Conservation (phyloP, 2,797 vertebrate genomes). For the Aphelocoma californica region DNA sequence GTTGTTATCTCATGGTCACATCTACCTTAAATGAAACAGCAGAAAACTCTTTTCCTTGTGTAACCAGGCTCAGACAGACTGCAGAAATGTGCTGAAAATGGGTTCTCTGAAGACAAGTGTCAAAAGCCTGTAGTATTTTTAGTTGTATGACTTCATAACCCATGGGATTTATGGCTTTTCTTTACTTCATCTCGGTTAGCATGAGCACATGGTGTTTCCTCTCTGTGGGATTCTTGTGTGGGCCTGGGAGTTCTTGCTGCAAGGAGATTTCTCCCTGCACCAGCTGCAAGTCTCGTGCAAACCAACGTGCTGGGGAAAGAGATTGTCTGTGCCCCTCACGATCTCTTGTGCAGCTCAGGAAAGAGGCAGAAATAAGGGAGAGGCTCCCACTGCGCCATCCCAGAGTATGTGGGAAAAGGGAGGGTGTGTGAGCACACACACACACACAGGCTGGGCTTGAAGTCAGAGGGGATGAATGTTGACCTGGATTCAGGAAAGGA, state of each 20-base stretch:
- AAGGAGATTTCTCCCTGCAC: not conserved
- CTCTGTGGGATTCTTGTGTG: rapidly evolving
- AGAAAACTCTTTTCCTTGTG: not conserved
- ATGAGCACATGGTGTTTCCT: not conserved
- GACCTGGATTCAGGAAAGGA: not conserved
- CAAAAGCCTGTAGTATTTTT: not conserved
- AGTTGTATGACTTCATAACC: not conserved
- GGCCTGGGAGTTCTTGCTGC: not conserved
- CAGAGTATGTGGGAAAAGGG: not conserved
- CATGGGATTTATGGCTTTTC: not conserved
- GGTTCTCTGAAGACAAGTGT: not conserved
- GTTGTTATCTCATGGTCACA: not conserved
- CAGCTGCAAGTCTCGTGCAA: not conserved
- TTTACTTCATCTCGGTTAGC: not conserved
- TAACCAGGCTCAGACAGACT: not conserved
- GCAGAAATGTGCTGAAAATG: not conserved
- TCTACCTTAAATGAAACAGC: not conserved
- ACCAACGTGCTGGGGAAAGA: rapidly evolving
- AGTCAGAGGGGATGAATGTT: not conserved
- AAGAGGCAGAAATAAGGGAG: not conserved
- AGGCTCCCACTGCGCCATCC: not conserved
- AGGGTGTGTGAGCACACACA: not conserved
- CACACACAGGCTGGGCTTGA: not conserved
- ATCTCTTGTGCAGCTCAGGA: not conserved
- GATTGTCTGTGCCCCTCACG: rapidly evolving